Evolutionary conservation across 1,140 invertebrate genomes (phyloP).

Genomic region (Thaumatotibia leucotreta): DNA sequence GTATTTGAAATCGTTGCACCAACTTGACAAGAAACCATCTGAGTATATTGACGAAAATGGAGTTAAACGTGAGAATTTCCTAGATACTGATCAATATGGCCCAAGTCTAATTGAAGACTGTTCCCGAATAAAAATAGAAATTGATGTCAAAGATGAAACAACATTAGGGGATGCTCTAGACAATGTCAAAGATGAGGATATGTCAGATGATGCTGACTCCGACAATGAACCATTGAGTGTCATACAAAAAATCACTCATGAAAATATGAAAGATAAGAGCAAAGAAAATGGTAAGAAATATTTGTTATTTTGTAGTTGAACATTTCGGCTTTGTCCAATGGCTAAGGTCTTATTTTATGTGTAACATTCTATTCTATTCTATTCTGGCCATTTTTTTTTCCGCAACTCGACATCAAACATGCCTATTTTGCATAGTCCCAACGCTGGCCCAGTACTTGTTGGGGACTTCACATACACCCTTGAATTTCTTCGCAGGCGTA

Average conservation of each 20-base stretch:
- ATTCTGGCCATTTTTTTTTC: no score
- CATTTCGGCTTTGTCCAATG: background rate
- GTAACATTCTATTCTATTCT: no score
- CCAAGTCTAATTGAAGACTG: constrained; percentile 10
- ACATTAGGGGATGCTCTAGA: background rate
- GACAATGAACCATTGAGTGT: constrained; percentile 55
- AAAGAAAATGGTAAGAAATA: constrained; percentile 42
- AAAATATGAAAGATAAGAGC: constrained; percentile 24
- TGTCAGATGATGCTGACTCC: constrained; percentile 28
- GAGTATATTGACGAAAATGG: background rate
- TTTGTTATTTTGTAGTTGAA: constrained; percentile 1
- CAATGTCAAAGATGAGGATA: constrained; percentile 28
- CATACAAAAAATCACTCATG: constrained; percentile 52
- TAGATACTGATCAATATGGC: background rate
- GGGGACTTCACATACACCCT: no score
- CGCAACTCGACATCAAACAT: no score
- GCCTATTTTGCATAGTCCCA: no score
- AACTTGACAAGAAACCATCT: background rate
- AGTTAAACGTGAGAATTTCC: constrained; percentile 21
- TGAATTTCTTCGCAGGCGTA: no score
- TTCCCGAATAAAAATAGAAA: constrained; percentile 12
- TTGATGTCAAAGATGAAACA: constrained; percentile 22
- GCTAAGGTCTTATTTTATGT: background rate
- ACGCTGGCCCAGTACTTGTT: no score
- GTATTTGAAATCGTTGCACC: constrained; percentile 28